Base-by-base conservation (phyloP, 1,140 invertebrate species). In the Aphelinus atriplicis region DNA sequence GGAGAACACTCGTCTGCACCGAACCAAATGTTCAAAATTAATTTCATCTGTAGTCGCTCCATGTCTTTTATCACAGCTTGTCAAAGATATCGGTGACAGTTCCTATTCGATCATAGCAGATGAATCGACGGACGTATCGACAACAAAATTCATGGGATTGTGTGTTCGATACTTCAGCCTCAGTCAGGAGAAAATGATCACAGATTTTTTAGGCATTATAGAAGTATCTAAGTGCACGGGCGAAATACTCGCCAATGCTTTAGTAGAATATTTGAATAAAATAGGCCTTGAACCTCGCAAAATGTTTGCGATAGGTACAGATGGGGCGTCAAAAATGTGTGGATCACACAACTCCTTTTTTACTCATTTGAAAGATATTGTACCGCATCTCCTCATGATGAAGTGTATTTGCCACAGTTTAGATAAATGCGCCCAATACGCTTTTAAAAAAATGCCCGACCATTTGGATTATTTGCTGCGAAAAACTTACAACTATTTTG, bases 1-100 rank as follows among this genome's bases (percentile, higher is more conserved):
- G 1, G 55, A 75, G 7, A 76, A 77, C 60, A 0, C 77, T 1
- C 65, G 69, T 45, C 68, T 80, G 51, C 77, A 80, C 73, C 65
- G 79, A 67, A 80, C 77, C 26, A 77, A 78, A 69, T 78, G 77
- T 75, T 77, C 76, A 26, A 79, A 77, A 60, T 58, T 81, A n/a
- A 79, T 80, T 10, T 58, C 70, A 51, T 75, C 77, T 43, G 77
- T 81, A 0, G 76, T 79, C 46, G 73, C 71, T 7, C 77, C 80
- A 65, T 55, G 71, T 50, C 68, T 81, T 47, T 73, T 78, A 47
- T 45, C 10, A 4, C 73, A 81, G 60, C 48, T 81, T 3, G 63
- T 81, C 26, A 47, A 79, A 4, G 77, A 78, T 61, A 50, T 79
- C 43, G 78, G 75, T 2, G 46, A 78, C 46, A 58, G 67, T 45